Evolutionary conservation across 2,888 invertebrate species (phyloP).

Genomic region (Colletes collaris): DNA sequence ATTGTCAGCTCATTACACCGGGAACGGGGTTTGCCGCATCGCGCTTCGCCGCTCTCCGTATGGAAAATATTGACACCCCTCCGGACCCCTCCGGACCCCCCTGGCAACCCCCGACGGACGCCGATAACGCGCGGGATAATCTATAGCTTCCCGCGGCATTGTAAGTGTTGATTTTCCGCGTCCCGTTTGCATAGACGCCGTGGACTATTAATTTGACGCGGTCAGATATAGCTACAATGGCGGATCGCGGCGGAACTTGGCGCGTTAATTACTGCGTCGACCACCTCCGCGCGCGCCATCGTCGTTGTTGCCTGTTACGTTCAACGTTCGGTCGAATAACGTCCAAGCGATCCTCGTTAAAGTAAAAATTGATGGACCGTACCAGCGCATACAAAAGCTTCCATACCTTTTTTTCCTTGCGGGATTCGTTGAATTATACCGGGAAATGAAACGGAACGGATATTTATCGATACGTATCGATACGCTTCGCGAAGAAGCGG

Average conservation of each 20-base stretch:
- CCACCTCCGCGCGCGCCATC: background rate
- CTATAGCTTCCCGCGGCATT: constrained; percentile 46
- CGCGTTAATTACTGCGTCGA: constrained; percentile 49
- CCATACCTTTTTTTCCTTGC: too few relatives aligned
- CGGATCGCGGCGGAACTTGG: constrained; percentile 43
- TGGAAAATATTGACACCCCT: constrained; percentile 70
- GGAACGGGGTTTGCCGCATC: constrained; percentile 66
- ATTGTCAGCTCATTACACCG: constrained; percentile 74
- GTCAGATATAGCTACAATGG: constrained; percentile 53
- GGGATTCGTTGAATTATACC: too few relatives aligned
- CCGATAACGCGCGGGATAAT: constrained; percentile 49
- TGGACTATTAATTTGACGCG: constrained; percentile 60
- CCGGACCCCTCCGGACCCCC: too few relatives aligned
- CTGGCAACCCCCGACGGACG: background rate
- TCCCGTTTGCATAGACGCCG: constrained; percentile 50
- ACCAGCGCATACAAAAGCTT: background rate
- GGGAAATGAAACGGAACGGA: too few relatives aligned
- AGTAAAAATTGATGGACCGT: background rate
- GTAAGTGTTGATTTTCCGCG: constrained; percentile 58
- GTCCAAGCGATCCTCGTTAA: background rate
- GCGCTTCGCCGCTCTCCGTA: constrained; percentile 68
- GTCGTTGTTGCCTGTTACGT: background rate
- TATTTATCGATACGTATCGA: too few relatives aligned
- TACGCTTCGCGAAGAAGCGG: too few relatives aligned
- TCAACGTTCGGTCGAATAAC: background rate